Evolutionary conservation across 2,888 invertebrate species (phyloP), one percentile per base, ranked within the genome.

Genomic region (Drosophila cognata): DNA sequence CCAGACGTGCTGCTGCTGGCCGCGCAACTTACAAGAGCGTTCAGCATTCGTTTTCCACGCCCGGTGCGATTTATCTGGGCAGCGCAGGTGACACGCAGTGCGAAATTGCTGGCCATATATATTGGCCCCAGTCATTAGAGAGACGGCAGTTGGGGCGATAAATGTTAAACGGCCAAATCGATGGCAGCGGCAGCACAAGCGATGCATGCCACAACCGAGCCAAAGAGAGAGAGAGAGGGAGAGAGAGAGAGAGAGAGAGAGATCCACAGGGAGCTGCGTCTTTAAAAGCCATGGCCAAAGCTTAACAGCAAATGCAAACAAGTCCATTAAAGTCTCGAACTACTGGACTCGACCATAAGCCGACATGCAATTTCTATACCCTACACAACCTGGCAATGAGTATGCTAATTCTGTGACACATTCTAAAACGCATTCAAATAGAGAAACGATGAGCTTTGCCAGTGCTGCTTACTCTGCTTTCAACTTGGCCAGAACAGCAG

Each of bases 121-220:
- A 87, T 84, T 82, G 87, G 71, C 63, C 72, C 77, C 56, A 73
- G 80, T 77, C 77, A 82, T 79, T 79, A 79, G 74, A 75, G 66
- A n/a, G 31, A 48, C 59, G 60, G 74, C 67, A 71, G 82, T 65
- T 63, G 73, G 73, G 58, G 74, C 87, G 84, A 87, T 88, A 88
- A 86, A 87, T 86, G 87, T 86, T 87, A 81, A 88, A 86, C 84
- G 84, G 83, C 74, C 84, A 88, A 88, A 87, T 87, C 88, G 86
- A 87, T 88, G 87, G 85, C 81, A 74, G 84, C 87, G 87, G 82
- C 77, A 78, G 84, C 84, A 87, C 85, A 87, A 82, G 87, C 84
- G 72, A 74, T 72, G 73, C 18, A 52, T 10, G 35, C 21, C 43
- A 28, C 25, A 35, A 33, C 29, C 4, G 16, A 35, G 38, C 31